Base-by-base conservation (phyloP, 2,888 invertebrate species). In the Pseudeuparius sepicola region DNA sequence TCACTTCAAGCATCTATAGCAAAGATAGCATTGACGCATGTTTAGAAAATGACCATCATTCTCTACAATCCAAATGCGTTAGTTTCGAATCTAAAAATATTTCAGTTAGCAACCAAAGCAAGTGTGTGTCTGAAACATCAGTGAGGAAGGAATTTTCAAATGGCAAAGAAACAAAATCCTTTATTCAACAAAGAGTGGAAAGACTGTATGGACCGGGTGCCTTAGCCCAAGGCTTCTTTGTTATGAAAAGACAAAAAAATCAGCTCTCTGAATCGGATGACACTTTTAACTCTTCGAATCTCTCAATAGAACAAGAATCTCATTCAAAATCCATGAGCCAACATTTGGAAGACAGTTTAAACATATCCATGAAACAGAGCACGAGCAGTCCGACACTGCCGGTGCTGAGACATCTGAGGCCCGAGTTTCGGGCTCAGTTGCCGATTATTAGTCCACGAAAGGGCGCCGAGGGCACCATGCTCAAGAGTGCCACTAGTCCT, bases 141-240 rank as follows among this genome's bases (percentile, higher is more conserved):
- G 43, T 50, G 11, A 49, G 41, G 16, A 48, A 53, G 36, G 52
- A 56, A 34, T 53, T 38, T 31, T 38, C 49, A n/a, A 56, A 53
- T 33, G 52, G 52, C 16, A 49, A 67, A 48, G 68, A 74, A 11
- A 69, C 73, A 53, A 77, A 75, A 54, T 80, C 88, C 29, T 86
- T 89, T 52, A 87, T 90, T 25, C 84, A 89, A 54, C 88, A 89
- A 54, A 72, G 88, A 26, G 88, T 90, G 1, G 90, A 90, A 53
- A 69, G 89, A 32, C 64, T 90, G 2, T 90, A 89, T 55, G 90
- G 90, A 0, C 86, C 87, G 3, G 85, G 86, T 3, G 87, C 88
- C 2, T 58, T 88, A 17, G 87, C 86, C 2, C 86, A 86, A 57
- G 85, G 84, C 1, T 87, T 87, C 57, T 82, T 86, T 57, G 76